Conservation (phyloP, 2,797 vertebrate species). For the Falco biarmicus region DNA sequence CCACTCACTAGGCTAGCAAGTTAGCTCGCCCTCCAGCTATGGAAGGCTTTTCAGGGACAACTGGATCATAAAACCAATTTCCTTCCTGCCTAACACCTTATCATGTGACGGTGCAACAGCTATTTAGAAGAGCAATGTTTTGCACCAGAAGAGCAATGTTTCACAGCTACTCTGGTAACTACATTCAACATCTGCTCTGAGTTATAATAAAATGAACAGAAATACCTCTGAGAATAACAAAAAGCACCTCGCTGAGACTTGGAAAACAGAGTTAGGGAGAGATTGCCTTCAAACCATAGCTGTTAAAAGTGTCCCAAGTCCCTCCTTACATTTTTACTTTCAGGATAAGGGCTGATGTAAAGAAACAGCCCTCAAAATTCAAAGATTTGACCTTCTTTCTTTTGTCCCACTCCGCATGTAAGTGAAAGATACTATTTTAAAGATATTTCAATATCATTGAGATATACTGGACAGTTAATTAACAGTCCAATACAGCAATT, state of each 20-base stretch:
- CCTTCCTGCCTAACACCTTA: not conserved
- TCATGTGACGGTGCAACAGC: not conserved
- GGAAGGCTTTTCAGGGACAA: not conserved
- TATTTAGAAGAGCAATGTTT: not conserved
- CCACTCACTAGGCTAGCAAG: not conserved
- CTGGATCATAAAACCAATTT: not conserved
- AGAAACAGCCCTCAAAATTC: not conserved
- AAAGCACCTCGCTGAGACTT: not conserved
- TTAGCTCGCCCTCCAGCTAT: not conserved
- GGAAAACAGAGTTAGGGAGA: not conserved
- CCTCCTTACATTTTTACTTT: not conserved
- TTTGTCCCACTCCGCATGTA: not conserved
- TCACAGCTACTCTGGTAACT: not conserved
- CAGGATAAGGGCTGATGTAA: not conserved
- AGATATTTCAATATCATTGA: not conserved
- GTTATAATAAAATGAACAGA: not conserved
- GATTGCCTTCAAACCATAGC: not conserved
- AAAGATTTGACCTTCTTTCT: not conserved
- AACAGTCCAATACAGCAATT: not conserved
- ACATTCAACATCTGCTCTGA: not conserved
- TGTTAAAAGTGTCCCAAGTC: not conserved
- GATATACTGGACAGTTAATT: not conserved
- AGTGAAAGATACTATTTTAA: not conserved
- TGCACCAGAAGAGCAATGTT: not conserved
- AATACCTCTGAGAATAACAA: not conserved